phyloP scores from a whole-genome alignment of 1,140 invertebrate genomes.

The Drosophila mauritiana region DNA sequence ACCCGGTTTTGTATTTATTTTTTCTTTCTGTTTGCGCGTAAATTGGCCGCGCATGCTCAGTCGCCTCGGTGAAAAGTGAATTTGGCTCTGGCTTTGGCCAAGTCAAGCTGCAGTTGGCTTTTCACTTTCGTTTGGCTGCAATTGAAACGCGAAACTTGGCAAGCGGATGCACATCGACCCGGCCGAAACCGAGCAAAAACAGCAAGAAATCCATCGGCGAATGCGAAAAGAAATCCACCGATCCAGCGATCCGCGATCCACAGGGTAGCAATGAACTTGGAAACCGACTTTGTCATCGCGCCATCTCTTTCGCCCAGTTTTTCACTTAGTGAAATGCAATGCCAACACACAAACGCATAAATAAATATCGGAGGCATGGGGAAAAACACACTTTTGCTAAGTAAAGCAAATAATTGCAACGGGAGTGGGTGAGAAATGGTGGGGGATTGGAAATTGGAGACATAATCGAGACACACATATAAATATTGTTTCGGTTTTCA shows the following conservation, averaged over 20 bases:
- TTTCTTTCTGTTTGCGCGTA: slow-evolving; percentile 43
- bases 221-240: slow-evolving; percentile 17
- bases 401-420: slow-evolving; percentile 26
- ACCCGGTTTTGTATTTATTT: slow-evolving; percentile 21
- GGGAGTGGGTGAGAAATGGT: slow-evolving; percentile 24
- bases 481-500: slow-evolving; percentile 54
- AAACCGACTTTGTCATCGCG: slow-evolving; percentile 33
- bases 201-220: slow-evolving; percentile 31
- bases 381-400: slow-evolving; percentile 28
- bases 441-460: slow-evolving; percentile 42
- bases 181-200: slow-evolving; percentile 35
- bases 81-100: slow-evolving; percentile 38
- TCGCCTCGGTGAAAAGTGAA: slow-evolving; percentile 62
- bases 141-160: slow-evolving; percentile 79
- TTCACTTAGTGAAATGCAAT: slow-evolving; percentile 72
- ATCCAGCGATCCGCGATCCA: slow-evolving; percentile 1
- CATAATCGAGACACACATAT: slow-evolving; percentile 45
- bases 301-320: slow-evolving; percentile 49
- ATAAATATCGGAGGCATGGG: slow-evolving; percentile 55
- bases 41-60: slow-evolving; percentile 73
- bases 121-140: slow-evolving; percentile 79
- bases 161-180: slow-evolving; percentile 73
- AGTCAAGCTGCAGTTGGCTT: slow-evolving; percentile 67
- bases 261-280: slow-evolving; percentile 73
- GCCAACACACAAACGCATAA: slow-evolving; percentile 54